phyloP scores from a whole-genome alignment of 2,797 vertebrate species.

The Chiloscyllium punctatum region DNA sequence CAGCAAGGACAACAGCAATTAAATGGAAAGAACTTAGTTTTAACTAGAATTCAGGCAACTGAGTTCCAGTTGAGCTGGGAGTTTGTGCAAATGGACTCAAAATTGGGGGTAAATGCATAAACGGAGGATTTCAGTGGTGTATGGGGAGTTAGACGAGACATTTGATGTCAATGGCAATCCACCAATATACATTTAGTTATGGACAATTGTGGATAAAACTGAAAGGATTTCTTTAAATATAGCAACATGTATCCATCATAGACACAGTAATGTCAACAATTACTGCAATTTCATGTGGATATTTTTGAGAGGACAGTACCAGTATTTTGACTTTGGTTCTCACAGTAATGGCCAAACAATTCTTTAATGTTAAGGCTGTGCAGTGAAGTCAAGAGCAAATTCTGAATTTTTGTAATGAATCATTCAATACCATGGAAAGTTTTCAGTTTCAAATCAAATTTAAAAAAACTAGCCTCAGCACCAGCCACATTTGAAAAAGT shows the following conservation, averaged over 20 bases:
- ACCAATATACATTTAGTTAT: not conserved
- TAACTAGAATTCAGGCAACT: not conserved
- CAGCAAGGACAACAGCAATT: not conserved
- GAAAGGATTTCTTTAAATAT: not conserved
- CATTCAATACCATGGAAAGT: not conserved
- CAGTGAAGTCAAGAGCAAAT: not conserved
- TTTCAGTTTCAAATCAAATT: not conserved
- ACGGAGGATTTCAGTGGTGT: not conserved
- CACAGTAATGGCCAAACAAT: not conserved
- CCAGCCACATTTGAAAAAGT: not conserved
- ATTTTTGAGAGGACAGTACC: not conserved
- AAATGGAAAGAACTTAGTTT: not conserved
- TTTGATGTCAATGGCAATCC: not conserved
- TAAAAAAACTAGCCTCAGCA: not conserved
- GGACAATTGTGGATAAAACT: not conserved
- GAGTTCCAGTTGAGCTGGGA: not conserved
- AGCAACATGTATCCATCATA: not conserved
- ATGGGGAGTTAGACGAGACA: not conserved
- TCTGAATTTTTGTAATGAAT: not conserved
- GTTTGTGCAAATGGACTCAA: not conserved
- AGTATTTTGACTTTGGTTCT: not conserved
- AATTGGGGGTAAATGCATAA: not conserved
- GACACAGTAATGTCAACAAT: not conserved
- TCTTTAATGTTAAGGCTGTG: not conserved
- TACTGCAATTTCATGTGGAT: not conserved